A percentile compares a stretch with the other conserved stretches of the same genome.
These are phyloP conservation scores for Thera britannica DNA, from an alignment of 2,888 invertebrate species.

Conservation along the genomic window DNA sequence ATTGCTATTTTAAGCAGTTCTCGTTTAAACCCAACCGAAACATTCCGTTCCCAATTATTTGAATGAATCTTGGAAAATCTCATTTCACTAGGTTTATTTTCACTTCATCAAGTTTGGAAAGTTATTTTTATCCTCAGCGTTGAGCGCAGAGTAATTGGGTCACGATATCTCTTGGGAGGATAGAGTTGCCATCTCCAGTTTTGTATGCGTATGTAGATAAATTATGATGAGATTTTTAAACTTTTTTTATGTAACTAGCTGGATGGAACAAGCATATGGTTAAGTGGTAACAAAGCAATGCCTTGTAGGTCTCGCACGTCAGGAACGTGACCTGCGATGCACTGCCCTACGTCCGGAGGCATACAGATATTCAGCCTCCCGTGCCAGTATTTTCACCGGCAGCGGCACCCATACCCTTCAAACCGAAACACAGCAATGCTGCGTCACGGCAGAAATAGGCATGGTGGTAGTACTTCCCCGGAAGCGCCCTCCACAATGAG, in stretches of 20 bases:
- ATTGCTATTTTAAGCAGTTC: too few species aligned
- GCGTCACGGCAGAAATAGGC: too few species aligned
- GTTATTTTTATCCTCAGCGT: slow-evolving; percentile 54
- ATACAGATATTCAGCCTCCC: too few species aligned
- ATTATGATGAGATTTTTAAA: slow-evolving; percentile 1
- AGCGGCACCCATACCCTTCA: too few species aligned
- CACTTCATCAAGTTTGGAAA: slow-evolving; percentile 37
- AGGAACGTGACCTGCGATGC: too few species aligned
- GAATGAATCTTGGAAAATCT: neutral
- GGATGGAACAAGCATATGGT: neutral
- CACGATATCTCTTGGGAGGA: slow-evolving; percentile 57
- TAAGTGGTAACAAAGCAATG: too few species aligned
- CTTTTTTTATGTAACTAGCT: neutral
- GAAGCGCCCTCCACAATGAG: neutral
- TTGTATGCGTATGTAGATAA: slow-evolving; percentile 6
- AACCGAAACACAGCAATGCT: too few species aligned
- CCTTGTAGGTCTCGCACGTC: too few species aligned
- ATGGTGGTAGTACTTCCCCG: too few species aligned
- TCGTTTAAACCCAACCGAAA: too few species aligned
- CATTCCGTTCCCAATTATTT: neutral
- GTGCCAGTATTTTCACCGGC: too few species aligned
- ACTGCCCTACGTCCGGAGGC: too few species aligned
- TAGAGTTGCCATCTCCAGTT: slow-evolving; percentile 37
- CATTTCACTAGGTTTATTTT: neutral
- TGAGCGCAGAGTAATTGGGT: slow-evolving; percentile 67